These are phyloP conservation scores for Drosophila chauvacae DNA, from an alignment of 1,140 invertebrate species.

Conservation along the genomic window DNA sequence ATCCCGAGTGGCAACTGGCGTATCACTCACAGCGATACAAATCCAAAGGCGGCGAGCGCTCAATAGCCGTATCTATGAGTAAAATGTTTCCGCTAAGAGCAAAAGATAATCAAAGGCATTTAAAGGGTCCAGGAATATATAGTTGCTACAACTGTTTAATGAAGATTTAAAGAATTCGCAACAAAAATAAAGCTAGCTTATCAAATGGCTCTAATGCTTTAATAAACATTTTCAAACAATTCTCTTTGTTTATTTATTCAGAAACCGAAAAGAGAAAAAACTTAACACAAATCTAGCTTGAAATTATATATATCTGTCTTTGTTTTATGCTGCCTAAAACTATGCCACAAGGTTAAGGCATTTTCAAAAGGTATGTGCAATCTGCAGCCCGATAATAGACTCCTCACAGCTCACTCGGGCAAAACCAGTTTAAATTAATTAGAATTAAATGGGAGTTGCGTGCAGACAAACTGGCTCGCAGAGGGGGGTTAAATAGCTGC, in stretches of 20 bases:
- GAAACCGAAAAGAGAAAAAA: neutral
- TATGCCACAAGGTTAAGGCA: slow-evolving; percentile 22
- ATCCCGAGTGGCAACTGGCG: slow-evolving; percentile 45
- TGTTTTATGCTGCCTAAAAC: slow-evolving; percentile 13
- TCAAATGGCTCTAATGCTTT: neutral
- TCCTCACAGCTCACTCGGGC: neutral
- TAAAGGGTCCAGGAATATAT: neutral
- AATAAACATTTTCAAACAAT: neutral
- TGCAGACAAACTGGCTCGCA: slow-evolving; percentile 64
- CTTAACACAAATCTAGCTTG: neutral
- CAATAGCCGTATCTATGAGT: neutral
- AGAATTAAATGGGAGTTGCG: slow-evolving; percentile 15
- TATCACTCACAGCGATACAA: slow-evolving; percentile 33
- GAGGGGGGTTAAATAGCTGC: slow-evolving; percentile 19
- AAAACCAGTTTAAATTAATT: slow-evolving; percentile 57
- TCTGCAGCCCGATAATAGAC: slow-evolving; percentile 22
- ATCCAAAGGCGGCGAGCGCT: neutral
- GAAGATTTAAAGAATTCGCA: neutral
- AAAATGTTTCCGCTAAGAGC: neutral
- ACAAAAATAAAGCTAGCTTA: neutral
- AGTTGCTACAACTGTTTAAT: neutral
- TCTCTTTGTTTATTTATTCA: slow-evolving; percentile 4
- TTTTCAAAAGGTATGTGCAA: neutral
- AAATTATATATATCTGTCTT: slow-evolving; percentile 11
- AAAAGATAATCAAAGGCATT: slow-evolving; percentile 26